These are phyloP conservation scores for Gallinago nigripennis DNA, from an alignment of 2,797 vertebrate species.

Conservation along the genomic window DNA sequence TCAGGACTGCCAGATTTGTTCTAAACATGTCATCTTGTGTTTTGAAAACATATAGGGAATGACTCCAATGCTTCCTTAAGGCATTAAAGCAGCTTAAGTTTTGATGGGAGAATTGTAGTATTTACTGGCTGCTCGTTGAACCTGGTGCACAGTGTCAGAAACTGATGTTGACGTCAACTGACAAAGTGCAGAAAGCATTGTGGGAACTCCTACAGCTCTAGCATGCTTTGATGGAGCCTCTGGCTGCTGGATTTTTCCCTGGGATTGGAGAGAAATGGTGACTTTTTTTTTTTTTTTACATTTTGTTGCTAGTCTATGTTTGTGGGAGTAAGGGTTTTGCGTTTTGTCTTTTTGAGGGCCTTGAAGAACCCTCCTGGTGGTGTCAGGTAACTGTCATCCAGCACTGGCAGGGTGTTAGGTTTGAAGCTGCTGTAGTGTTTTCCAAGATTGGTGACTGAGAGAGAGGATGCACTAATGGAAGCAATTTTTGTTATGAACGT, in stretches of 20 bases:
- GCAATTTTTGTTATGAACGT: not conserved
- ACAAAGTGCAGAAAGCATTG: not conserved
- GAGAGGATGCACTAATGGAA: not conserved
- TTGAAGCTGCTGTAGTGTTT: not conserved
- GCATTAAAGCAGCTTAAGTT: not conserved
- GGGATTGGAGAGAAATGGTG: not conserved
- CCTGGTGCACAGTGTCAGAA: accelerated
- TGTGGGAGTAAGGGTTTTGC: not conserved
- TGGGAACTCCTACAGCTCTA: not conserved
- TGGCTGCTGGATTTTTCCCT: not conserved
- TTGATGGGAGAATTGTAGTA: not conserved
- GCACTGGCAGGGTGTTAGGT: not conserved
- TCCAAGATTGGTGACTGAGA: not conserved
- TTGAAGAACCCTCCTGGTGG: not conserved
- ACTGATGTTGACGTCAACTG: not conserved
- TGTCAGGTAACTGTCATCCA: not conserved
- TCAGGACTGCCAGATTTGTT: not conserved
- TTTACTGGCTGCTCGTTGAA: not conserved
- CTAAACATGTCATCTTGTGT: not conserved
- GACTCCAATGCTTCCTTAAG: not conserved
- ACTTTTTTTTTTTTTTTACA: no score
- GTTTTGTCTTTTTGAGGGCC: not conserved
- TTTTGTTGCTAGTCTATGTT: not conserved
- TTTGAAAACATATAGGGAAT: not conserved
- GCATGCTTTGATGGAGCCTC: not conserved